Percentiles rank a stretch among this genome's conserved stretches.
Conservation (phyloP, 2,888 invertebrate genomes). For the Alloplasta piceator region DNA sequence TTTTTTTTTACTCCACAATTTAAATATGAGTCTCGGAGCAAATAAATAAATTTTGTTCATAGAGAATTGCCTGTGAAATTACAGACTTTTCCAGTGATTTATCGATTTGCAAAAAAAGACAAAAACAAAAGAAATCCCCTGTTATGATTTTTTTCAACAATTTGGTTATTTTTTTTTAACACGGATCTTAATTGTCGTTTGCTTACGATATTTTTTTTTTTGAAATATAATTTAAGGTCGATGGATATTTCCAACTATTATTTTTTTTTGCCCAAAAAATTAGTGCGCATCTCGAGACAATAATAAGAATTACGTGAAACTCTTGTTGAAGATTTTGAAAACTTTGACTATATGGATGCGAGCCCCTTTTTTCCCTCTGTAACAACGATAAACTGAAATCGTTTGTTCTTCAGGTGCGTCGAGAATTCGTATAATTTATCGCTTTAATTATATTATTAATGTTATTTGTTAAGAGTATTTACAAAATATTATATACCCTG, state of each 20-base stretch:
- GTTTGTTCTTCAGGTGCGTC: conserved; percentile 40
- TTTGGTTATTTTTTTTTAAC: too few species aligned
- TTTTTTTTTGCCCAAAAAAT: too few species aligned
- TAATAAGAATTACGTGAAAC: conserved; percentile 19
- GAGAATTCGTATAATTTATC: conserved; percentile 72
- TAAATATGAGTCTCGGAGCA: too few species aligned
- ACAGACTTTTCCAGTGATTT: too few species aligned
- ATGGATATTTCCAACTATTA: too few species aligned
- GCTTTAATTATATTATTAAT: conserved; percentile 75
- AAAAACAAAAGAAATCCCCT: too few species aligned
- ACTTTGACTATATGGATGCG: background rate
- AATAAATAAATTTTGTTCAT: background rate
- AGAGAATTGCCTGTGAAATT: background rate
- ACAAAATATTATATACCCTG: conserved; percentile 74
- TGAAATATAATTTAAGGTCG: too few species aligned
- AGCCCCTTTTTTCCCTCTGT: background rate
- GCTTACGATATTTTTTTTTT: too few species aligned
- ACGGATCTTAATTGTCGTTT: too few species aligned
- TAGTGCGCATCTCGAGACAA: too few species aligned
- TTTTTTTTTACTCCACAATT: background rate
- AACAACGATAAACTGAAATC: background rate
- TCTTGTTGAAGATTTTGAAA: conserved; percentile 17
- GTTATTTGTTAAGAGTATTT: conserved; percentile 71
- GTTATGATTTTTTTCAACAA: too few species aligned
- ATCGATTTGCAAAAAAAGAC: too few species aligned